Evolutionary conservation across 2,113 vertebrate species (phyloP).

Genomic region (Theropithecus gelada): DNA sequence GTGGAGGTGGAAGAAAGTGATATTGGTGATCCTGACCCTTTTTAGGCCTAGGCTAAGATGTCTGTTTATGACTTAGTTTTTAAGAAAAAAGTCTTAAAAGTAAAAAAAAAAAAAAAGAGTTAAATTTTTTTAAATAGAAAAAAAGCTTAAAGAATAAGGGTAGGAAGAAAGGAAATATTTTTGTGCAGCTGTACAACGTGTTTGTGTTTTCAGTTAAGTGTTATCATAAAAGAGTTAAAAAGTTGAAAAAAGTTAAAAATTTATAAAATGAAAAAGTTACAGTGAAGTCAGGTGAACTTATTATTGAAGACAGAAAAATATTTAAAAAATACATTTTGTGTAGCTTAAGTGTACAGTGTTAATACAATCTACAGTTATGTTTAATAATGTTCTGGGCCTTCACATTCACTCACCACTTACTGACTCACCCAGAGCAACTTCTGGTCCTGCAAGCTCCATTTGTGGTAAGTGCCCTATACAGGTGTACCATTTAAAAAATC

Average conservation of each 20-base stretch:
- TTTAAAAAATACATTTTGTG: neutral
- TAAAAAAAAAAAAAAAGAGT: neutral
- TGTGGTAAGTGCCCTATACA: neutral
- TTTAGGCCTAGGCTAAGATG: neutral
- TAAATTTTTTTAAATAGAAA: neutral
- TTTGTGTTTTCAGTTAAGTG: neutral
- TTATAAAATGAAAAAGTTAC: neutral
- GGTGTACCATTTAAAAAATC: neutral
- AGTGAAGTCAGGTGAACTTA: neutral
- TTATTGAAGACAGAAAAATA: neutral
- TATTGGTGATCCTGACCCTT: neutral
- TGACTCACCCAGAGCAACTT: neutral
- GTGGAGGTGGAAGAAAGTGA: neutral
- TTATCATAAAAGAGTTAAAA: neutral
- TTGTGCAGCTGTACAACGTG: neutral
- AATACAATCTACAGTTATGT: neutral
- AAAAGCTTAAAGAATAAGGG: neutral
- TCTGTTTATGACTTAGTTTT: neutral
- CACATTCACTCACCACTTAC: neutral
- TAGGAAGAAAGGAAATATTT: neutral
- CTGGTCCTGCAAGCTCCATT: neutral
- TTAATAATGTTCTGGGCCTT: neutral
- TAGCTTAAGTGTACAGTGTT: neutral
- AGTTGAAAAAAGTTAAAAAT: neutral
- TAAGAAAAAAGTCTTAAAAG: neutral